Conservation (phyloP, 2,797 vertebrate species). For the Lemur catta region DNA sequence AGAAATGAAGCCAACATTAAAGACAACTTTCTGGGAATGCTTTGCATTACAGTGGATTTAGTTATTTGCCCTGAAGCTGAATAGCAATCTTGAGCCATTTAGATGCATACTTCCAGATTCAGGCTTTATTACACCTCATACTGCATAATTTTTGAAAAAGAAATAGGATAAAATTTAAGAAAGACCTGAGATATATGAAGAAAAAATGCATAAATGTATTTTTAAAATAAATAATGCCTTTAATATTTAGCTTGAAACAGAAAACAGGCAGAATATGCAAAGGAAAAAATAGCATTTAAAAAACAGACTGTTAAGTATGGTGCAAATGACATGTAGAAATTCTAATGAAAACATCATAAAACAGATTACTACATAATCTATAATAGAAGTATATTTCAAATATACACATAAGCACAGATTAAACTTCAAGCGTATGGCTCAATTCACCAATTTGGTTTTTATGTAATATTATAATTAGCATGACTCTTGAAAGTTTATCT, state of each 20-base stretch:
- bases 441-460: neutral
- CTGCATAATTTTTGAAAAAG: neutral
- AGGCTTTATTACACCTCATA: neutral
- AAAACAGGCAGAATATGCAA: constrained; percentile 8
- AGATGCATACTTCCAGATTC: neutral
- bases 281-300: neutral
- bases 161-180: neutral
- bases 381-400: constrained; percentile 30
- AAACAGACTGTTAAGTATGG: constrained; percentile 5
- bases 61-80: neutral
- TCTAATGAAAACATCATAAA: constrained; percentile 35
- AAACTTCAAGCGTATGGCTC: neutral
- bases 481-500: neutral
- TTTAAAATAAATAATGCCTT: neutral
- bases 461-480: neutral
- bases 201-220: neutral
- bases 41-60: neutral
- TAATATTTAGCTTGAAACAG: neutral
- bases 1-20: neutral
- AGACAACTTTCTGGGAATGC: neutral
- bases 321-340: constrained; percentile 16
- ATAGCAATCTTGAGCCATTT: neutral
- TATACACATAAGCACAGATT: neutral
- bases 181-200: neutral
- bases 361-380: constrained; percentile 22